phyloP scores from a whole-genome alignment of 2,888 invertebrate species.

The Lasioglossum leucozonium region DNA sequence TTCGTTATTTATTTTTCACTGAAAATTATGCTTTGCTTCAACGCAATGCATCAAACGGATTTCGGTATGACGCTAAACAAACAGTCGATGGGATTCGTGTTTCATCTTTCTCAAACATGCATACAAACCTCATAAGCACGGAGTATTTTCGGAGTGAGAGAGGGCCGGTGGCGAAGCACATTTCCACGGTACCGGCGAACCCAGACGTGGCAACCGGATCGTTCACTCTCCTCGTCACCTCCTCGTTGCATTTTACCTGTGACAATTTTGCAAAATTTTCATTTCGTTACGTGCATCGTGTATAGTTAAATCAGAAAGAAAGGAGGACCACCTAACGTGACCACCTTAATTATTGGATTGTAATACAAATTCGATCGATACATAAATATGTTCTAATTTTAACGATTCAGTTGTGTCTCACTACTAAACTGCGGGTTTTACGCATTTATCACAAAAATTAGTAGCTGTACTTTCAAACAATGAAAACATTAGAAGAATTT shows the following conservation, averaged over 20 bases:
- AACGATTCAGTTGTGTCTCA: too few relatives aligned
- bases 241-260: constrained; percentile 89
- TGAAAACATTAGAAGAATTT: too few relatives aligned
- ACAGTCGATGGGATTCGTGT: constrained; percentile 30
- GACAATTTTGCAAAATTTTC: background rate
- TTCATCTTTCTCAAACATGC: constrained; percentile 29
- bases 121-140: constrained; percentile 86
- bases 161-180: constrained; percentile 92
- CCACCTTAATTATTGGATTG: background rate
- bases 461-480: too few relatives aligned
- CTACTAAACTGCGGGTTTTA: too few relatives aligned
- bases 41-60: background rate
- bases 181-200: constrained; percentile 93
- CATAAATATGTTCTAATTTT: background rate
- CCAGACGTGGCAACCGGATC: constrained; percentile 87
- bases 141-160: constrained; percentile 87
- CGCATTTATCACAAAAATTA: too few relatives aligned
- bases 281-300: background rate
- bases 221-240: constrained; percentile 88
- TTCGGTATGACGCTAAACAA: background rate
- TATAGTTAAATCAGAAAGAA: background rate
- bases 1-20: background rate
- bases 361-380: background rate
- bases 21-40: background rate
- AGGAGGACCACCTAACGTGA: background rate